Percentiles rank a stretch among this genome's conserved stretches.
Conservation (phyloP, 2,797 vertebrate genomes). For the Gastrophryne carolinensis region DNA sequence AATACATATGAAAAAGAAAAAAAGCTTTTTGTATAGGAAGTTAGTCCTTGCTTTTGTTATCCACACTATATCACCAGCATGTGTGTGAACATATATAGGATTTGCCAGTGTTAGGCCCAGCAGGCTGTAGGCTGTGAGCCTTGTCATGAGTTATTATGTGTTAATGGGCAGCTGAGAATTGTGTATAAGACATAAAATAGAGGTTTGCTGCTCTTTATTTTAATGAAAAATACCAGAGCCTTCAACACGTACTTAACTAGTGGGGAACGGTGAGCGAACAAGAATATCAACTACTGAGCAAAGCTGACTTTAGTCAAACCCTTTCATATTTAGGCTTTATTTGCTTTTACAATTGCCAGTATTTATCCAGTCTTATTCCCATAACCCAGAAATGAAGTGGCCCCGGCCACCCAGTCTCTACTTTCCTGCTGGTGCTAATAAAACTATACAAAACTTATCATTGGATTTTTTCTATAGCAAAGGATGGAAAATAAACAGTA, state of each 20-base stretch:
- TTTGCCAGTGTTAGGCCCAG: slow-evolving; percentile 5
- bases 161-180: slow-evolving; percentile 35
- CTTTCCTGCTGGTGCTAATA: slow-evolving; percentile 1
- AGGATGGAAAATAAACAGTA: background rate
- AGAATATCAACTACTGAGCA: slow-evolving; percentile 12
- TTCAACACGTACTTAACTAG: slow-evolving; percentile 31
- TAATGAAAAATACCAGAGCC: slow-evolving; percentile 36
- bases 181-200: slow-evolving; percentile 25
- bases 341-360: slow-evolving; percentile 11
- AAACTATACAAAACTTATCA: background rate
- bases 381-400: background rate
- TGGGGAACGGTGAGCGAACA: background rate
- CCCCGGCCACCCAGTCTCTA: slow-evolving; percentile 14
- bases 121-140: slow-evolving; percentile 3
- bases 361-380: background rate
- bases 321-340: slow-evolving; percentile 12
- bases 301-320: background rate
- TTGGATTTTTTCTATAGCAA: background rate
- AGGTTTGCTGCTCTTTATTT: slow-evolving; percentile 18
- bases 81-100: slow-evolving; percentile 5
- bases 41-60: too few relatives aligned
- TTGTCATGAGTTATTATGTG: slow-evolving; percentile 33
- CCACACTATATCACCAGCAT: slow-evolving; percentile 8
- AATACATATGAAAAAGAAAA: too few relatives aligned
- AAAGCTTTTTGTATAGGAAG: too few relatives aligned